Conservation (phyloP, 2,888 invertebrate species). For the Agrochola litura region DNA sequence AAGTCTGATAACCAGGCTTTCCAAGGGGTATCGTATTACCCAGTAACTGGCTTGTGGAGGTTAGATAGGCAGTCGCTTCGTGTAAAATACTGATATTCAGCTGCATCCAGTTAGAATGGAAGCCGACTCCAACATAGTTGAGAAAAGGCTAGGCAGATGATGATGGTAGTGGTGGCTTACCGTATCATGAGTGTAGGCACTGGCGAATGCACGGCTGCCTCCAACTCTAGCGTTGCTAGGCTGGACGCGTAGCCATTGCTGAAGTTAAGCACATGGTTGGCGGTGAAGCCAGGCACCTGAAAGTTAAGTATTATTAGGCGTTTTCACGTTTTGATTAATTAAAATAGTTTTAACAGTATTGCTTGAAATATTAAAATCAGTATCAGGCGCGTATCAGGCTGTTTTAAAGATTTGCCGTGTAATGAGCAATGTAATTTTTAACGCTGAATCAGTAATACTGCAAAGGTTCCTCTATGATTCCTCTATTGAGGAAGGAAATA, state of each 20-base stretch:
- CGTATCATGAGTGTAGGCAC: slow-evolving; percentile 90
- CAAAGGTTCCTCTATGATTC: background rate
- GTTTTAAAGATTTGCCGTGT: background rate
- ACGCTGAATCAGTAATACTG: background rate
- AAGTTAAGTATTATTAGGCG: slow-evolving; percentile 39
- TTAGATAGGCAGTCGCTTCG: background rate
- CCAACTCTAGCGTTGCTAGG: slow-evolving; percentile 90
- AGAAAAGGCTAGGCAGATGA: background rate
- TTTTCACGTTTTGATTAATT: background rate
- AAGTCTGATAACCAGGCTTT: background rate
- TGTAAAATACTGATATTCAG: background rate
- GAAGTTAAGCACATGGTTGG: slow-evolving; percentile 90
- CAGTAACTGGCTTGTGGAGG: too few relatives aligned
- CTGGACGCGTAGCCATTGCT: slow-evolving; percentile 91
- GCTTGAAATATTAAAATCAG: background rate
- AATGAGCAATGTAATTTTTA: background rate
- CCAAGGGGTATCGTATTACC: background rate
- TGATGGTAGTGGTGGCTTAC: slow-evolving; percentile 73
- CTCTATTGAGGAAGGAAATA: background rate
- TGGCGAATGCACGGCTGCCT: slow-evolving; percentile 86
- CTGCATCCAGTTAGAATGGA: background rate
- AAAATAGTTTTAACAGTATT: background rate
- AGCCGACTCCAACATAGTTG: background rate
- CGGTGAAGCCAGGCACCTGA: slow-evolving; percentile 92
- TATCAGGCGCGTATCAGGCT: too few relatives aligned